These are phyloP conservation scores for Hylia prasina DNA, from an alignment of 2,113 vertebrate species.

Conservation along the genomic window DNA sequence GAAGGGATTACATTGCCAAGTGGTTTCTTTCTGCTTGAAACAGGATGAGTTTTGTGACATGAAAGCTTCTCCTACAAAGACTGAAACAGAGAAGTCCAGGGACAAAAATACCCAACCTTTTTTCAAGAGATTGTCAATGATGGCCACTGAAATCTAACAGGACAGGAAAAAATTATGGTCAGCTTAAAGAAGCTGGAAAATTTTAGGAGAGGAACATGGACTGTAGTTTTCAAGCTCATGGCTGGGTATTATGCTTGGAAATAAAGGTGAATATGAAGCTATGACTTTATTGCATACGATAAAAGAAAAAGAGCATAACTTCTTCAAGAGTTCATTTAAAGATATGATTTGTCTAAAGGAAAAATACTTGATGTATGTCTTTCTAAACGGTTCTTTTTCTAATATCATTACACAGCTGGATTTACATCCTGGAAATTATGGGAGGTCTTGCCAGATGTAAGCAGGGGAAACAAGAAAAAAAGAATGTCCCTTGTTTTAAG, in stretches of 20 bases:
- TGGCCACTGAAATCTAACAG: not conserved
- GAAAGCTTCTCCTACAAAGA: not conserved
- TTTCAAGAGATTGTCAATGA: not conserved
- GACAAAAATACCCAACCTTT: accelerated
- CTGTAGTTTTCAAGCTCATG: not conserved
- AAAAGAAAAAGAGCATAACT: not conserved
- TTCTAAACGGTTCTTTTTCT: not conserved
- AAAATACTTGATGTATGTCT: not conserved
- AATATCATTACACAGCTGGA: not conserved
- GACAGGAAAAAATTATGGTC: not conserved
- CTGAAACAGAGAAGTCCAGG: not conserved
- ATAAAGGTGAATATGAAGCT: not conserved
- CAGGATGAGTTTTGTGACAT: not conserved
- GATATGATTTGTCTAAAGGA: not conserved
- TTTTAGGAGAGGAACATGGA: not conserved
- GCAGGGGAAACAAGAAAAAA: not conserved
- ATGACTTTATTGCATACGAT: not conserved
- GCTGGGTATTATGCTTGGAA: not conserved
- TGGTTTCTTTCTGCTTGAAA: not conserved
- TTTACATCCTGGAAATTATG: not conserved
- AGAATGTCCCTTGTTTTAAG: not conserved
- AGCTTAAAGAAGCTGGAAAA: not conserved
- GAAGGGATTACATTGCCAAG: not conserved
- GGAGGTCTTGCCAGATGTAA: not conserved
- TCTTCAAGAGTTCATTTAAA: not conserved